These are phyloP conservation scores for Holacanthella duospinosa DNA, from an alignment of 2,888 invertebrate genomes.

Conservation along the genomic window DNA sequence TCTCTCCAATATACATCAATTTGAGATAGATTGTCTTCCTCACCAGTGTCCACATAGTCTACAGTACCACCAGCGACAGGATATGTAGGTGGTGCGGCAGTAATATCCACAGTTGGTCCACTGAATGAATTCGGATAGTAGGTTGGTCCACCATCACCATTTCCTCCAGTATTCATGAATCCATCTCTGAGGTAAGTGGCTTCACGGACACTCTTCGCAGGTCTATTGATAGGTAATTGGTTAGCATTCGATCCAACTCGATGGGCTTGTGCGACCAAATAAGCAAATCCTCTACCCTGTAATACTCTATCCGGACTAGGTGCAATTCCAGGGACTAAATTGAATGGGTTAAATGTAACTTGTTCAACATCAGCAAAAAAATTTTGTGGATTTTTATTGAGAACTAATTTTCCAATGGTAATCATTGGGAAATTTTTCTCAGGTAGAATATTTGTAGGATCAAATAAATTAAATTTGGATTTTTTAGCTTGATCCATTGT, in stretches of 20 bases:
- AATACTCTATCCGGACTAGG: conserved; percentile 46
- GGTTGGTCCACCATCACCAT: conserved; percentile 69
- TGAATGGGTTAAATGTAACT: conserved; percentile 44
- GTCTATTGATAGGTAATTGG: conserved; percentile 93
- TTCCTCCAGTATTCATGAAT: conserved; percentile 52
- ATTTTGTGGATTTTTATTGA: conserved; percentile 47
- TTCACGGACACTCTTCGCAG: conserved; percentile 46
- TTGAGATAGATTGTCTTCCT: conserved; percentile 85
- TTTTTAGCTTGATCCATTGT: conserved; percentile 20
- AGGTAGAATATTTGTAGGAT: conserved; percentile 18
- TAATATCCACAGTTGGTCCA: conserved; percentile 64
- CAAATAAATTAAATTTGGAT: conserved; percentile 22
- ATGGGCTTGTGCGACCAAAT: conserved; percentile 83
- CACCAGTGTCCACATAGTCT: conserved; percentile 56
- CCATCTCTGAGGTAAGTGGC: conserved; percentile 85
- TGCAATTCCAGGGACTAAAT: conserved; percentile 42
- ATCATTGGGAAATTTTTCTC: conserved; percentile 45
- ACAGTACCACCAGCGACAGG: conserved; percentile 58
- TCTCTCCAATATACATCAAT: conserved; percentile 40
- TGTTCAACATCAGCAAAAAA: conserved; percentile 48
- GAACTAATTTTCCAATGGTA: conserved; percentile 45
- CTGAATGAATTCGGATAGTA: conserved; percentile 61
- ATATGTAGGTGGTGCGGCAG: conserved; percentile 53
- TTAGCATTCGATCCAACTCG: conserved; percentile 82
- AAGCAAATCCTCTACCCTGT: conserved; percentile 69